These are phyloP conservation scores for Pelecanoides urinatrix DNA, from an alignment of 2,113 vertebrate species.

Conservation along the genomic window DNA sequence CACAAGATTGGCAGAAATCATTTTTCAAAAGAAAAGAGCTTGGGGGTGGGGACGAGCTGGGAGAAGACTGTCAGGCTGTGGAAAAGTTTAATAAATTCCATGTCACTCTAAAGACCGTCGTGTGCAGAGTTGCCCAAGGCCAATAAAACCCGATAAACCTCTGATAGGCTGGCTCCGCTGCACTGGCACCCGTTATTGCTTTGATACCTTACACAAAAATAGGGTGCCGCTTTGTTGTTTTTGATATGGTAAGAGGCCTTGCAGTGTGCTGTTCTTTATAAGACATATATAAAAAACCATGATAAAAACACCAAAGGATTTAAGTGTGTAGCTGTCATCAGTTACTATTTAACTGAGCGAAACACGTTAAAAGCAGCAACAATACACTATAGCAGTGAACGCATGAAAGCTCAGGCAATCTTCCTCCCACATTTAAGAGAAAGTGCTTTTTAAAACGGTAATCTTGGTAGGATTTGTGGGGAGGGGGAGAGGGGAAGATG, in stretches of 20 bases:
- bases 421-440: conserved; percentile 53
- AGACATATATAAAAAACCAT: conserved; percentile 26
- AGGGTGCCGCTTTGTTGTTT: conserved; percentile 28
- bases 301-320: conserved; percentile 26
- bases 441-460: conserved; percentile 45
- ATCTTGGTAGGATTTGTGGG: neutral
- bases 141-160: conserved; percentile 50
- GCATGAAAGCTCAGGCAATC: conserved; percentile 61
- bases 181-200: conserved; percentile 1
- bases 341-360: conserved; percentile 53
- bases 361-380: conserved; percentile 51
- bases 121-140: conserved; percentile 58
- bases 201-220: conserved; percentile 23
- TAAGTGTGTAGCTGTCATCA: conserved; percentile 42
- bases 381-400: conserved; percentile 62
- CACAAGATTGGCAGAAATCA: conserved; percentile 59
- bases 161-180: conserved; percentile 37
- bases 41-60: conserved; percentile 41
- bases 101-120: conserved; percentile 68
- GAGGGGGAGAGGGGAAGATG: neutral
- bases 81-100: conserved; percentile 73
- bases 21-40: conserved; percentile 45
- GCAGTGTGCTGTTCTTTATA: conserved; percentile 35
- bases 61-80: conserved; percentile 48
- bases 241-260: conserved; percentile 56